Conservation (phyloP, 1,140 invertebrate genomes). For the Zaprionus kolodkinae region DNA sequence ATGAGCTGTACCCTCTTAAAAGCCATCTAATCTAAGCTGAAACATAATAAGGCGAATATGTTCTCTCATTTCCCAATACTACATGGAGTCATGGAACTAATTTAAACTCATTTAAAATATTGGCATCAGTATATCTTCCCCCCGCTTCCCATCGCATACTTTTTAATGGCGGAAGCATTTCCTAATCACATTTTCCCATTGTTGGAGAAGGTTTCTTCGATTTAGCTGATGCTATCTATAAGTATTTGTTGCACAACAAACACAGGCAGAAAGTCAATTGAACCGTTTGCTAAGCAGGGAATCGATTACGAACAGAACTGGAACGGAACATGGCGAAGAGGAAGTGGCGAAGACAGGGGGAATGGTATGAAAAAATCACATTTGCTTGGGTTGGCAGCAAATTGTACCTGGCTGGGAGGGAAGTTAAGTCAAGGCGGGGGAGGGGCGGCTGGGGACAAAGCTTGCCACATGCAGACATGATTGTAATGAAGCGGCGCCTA, state of each 20-base stretch:
- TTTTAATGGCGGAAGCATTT: conserved; percentile 2
- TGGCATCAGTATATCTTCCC: not conserved
- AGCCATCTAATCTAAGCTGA: not conserved
- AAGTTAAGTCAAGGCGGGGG: not conserved
- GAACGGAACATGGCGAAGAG: conserved; percentile 1
- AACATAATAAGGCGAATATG: too few relatives aligned
- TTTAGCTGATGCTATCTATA: conserved; percentile 5
- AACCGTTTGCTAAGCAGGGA: conserved; percentile 39
- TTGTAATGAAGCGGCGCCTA: conserved; percentile 62
- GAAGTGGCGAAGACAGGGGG: not conserved
- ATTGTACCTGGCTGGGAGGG: conserved; percentile 19
- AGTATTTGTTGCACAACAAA: conserved; percentile 2
- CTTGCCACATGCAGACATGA: conserved; percentile 42
- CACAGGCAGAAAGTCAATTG: conserved; percentile 46
- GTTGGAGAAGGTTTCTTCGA: not conserved
- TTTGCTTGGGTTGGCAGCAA: conserved; percentile 47
- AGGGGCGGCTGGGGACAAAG: conserved; percentile 18
- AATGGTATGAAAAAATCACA: conserved; percentile 21
- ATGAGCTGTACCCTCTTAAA: not conserved
- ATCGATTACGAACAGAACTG: conserved; percentile 35
- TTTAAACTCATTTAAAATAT: not conserved
- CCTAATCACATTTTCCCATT: conserved; percentile 1
- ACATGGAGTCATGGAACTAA: too few relatives aligned
- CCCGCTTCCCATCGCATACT: not conserved
- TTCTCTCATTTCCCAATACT: too few relatives aligned